Evolutionary conservation across 2,888 invertebrate species (phyloP), one percentile per base, ranked within the genome.

Genomic region (Cryptus viduatorius): DNA sequence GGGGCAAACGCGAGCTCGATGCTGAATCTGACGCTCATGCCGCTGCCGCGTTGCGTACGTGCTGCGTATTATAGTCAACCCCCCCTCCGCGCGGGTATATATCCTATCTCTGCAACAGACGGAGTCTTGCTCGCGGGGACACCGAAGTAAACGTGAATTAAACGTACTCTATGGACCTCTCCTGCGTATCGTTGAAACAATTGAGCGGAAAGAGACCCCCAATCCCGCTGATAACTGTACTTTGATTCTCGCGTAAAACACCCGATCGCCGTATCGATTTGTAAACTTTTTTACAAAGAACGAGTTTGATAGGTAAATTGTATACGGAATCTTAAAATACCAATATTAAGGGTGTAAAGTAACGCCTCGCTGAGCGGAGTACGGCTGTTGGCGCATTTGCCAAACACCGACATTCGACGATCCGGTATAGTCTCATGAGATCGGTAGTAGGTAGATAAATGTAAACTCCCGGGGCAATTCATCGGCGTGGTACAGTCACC

Each of bases 1-100:
- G 46, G 76, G 79, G 75, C 37, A 76, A 69, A 69, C 85, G 80
- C 44, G 69, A 78, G 86, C 84, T 73, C 79, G 65, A 84, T 86
- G 59, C 79, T 50, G 77, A 84, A 80, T 84, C 84, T 72, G 76
- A 84, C 76, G 81, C 78, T 78, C 71, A 64, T 78, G 46, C 73
- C 64, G 73, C 67, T 76, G 53, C 83, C 64, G 31, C n/a, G 71
- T 73, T 86, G 77, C 86, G 77, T 81, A 81, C 77, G 77, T 81
- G 80, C 72, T 72, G 75, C 64, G 80, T 78, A 78, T 78, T 77
- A 72, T 50, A 76, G 76, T 48, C 12, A 24, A 2, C 12, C 10
- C 42, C 69, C 14, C n/a, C 42, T 14, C 8, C n/a, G 61, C 19
- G 37, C 37, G 37, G 46, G n/a, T 37, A 65, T 24, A 53, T 71